These are phyloP conservation scores for Hippocampus abdominalis DNA, from an alignment of 2,113 vertebrate genomes.

Conservation along the genomic window DNA sequence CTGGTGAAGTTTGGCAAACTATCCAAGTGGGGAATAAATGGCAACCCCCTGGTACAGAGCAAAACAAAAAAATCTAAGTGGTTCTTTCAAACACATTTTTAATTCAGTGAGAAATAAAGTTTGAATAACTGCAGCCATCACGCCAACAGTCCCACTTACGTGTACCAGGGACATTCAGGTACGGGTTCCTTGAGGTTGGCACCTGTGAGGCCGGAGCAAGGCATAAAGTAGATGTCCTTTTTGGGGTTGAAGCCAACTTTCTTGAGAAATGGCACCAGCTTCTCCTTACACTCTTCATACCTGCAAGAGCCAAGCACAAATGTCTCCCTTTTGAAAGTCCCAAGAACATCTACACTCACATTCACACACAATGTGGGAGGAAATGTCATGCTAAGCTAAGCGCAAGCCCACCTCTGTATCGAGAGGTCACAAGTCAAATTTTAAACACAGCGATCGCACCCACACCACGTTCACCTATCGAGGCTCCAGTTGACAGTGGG, in stretches of 20 bases:
- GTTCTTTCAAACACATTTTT: neutral
- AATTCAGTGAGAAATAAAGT: neutral
- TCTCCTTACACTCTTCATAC: slow-evolving; percentile 99
- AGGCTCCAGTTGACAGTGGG: slow-evolving; percentile 98
- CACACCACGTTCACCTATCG: slow-evolving; percentile 76
- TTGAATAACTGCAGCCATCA: neutral
- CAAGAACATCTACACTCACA: neutral
- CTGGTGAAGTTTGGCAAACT: slow-evolving; percentile 96
- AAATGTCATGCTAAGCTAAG: neutral
- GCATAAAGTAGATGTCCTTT: slow-evolving; percentile 99
- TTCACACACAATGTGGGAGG: no score
- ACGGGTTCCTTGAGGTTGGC: slow-evolving; percentile 94
- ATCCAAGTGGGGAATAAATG: slow-evolving; percentile 97
- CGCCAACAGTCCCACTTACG: slow-evolving; percentile 74
- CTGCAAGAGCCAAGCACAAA: slow-evolving; percentile 57
- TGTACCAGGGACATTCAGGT: slow-evolving; percentile 92
- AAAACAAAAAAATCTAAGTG: neutral
- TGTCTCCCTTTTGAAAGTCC: neutral
- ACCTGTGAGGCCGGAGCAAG: slow-evolving; percentile 96
- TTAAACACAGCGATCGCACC: neutral
- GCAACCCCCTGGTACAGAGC: slow-evolving; percentile 79
- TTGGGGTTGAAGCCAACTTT: slow-evolving; percentile 99
- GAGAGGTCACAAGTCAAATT: no score
- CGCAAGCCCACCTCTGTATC: neutral
- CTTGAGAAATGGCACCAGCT: slow-evolving; percentile 97